Conservation (phyloP, 2,113 vertebrate genomes). For the Catharus fuscescens region DNA sequence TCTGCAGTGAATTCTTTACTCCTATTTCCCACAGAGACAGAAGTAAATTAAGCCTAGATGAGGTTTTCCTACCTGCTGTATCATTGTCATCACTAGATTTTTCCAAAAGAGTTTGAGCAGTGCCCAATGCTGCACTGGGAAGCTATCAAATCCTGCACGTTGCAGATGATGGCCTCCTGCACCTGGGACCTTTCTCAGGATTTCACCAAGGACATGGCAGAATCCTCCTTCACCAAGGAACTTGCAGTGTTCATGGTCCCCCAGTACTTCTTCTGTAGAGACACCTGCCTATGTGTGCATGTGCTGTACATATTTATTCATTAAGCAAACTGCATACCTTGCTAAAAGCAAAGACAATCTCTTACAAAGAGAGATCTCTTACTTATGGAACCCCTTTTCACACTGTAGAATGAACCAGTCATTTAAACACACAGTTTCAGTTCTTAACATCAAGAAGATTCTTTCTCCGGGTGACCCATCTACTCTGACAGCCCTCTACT, state of each 20-base stretch:
- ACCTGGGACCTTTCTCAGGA: background rate
- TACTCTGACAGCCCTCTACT: background rate
- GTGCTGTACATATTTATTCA: background rate
- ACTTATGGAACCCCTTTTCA: background rate
- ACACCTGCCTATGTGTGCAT: background rate
- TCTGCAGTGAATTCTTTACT: background rate
- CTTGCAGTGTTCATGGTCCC: background rate
- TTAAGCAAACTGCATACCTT: background rate
- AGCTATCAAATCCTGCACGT: background rate
- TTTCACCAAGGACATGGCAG: background rate
- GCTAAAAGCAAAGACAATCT: background rate
- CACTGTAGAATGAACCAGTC: background rate
- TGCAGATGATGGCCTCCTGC: background rate
- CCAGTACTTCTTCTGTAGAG: background rate
- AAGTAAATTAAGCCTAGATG: background rate
- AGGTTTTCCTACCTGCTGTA: background rate
- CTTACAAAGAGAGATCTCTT: background rate
- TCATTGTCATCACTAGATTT: fast-evolving
- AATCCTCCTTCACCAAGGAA: background rate
- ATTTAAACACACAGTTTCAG: background rate
- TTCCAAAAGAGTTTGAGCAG: background rate
- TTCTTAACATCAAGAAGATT: background rate
- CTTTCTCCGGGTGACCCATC: background rate
- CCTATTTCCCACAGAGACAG: background rate
- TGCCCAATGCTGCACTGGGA: background rate